phyloP scores from a whole-genome alignment of 2,113 vertebrate genomes.

The Apteryx owenii region DNA sequence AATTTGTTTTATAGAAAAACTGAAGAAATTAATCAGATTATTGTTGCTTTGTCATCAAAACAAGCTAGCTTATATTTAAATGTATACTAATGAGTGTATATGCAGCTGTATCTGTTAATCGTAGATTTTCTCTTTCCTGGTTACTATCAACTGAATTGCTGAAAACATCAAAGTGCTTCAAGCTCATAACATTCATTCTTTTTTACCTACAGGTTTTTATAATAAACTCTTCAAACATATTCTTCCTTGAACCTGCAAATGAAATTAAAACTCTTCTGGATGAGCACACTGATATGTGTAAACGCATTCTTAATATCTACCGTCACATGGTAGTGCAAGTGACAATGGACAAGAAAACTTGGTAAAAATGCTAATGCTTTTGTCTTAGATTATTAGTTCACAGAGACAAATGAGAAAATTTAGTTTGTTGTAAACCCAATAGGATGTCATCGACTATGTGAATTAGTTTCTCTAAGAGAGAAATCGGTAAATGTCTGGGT shows the following conservation, averaged over 20 bases:
- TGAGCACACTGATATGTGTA: conserved; percentile 99
- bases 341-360: conserved; percentile 98
- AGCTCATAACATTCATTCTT: neutral
- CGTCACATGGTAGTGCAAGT: conserved; percentile 98
- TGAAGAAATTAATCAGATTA: neutral
- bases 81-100: neutral
- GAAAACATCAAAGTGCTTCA: neutral
- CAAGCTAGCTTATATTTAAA: neutral
- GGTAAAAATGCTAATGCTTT: conserved; percentile 80
- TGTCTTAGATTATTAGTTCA: neutral
- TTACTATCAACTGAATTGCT: neutral
- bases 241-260: conserved; percentile 96
- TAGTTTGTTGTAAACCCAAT: neutral
- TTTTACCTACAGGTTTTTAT: conserved; percentile 89
- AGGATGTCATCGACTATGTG: neutral
- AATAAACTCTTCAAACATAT: conserved; percentile 96
- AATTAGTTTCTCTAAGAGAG: neutral
- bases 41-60: neutral
- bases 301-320: conserved; percentile 98
- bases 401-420: neutral
- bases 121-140: neutral
- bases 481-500: neutral
- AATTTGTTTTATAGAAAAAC: neutral
- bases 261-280: conserved; percentile 93
- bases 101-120: neutral